phyloP scores from a whole-genome alignment of 1,140 invertebrate genomes.

The Arctopsyche grandis region DNA sequence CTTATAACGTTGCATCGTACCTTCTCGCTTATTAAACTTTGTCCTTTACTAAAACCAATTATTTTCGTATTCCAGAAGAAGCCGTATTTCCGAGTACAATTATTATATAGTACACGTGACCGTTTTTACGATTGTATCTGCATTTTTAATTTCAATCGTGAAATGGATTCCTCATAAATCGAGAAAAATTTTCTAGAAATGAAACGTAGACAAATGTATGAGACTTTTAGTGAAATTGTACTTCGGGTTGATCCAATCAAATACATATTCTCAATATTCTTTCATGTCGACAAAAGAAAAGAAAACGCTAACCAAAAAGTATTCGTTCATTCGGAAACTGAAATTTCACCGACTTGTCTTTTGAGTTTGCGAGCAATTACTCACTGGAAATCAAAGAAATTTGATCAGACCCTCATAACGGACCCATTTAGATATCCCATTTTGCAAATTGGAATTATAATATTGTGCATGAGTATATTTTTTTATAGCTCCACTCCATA shows the following conservation, averaged over 20 bases:
- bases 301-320: conserved; percentile 12
- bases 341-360: conserved; percentile 3
- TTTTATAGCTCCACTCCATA: too few species aligned
- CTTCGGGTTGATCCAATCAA: conserved; percentile 21
- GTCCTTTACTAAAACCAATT: too few species aligned
- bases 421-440: background rate
- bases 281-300: conserved; percentile 21
- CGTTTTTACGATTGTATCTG: too few species aligned
- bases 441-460: too few species aligned
- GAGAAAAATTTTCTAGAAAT: background rate
- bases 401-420: background rate
- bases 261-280: conserved; percentile 8
- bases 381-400: conserved; percentile 29
- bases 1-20: too few species aligned
- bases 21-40: too few species aligned
- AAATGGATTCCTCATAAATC: too few species aligned
- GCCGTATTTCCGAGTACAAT: too few species aligned
- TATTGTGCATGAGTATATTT: too few species aligned
- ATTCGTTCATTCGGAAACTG: conserved; percentile 25
- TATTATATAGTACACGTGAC: too few species aligned
- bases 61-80: too few species aligned
- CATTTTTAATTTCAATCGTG: too few species aligned
- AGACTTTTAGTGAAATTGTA: background rate
- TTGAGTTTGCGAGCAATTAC: conserved; percentile 37
- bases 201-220: background rate